A percentile compares a stretch with the other conserved stretches of the same genome.
Conservation (phyloP, 2,797 vertebrate genomes). For the Sciaenops ocellatus region DNA sequence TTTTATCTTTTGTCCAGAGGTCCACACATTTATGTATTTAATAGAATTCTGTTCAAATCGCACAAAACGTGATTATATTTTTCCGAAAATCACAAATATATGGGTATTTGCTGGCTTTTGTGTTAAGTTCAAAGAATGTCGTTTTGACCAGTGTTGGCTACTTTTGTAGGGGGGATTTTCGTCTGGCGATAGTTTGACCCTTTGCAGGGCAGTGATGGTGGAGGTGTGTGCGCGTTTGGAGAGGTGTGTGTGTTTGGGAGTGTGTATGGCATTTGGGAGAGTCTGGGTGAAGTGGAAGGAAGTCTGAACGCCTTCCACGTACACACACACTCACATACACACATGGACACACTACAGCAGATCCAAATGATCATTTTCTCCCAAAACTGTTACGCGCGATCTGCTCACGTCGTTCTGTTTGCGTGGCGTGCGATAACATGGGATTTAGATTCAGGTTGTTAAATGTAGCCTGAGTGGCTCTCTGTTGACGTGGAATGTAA, state of each 20-base stretch:
- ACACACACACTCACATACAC: slow-evolving; percentile 13
- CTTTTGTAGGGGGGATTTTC: slow-evolving; percentile 57
- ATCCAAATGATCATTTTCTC: slow-evolving; percentile 55
- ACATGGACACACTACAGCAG: slow-evolving; percentile 26
- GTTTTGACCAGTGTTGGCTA: slow-evolving; percentile 47
- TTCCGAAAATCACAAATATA: slow-evolving; percentile 16
- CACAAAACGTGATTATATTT: slow-evolving; percentile 13
- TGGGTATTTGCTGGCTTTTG: slow-evolving; percentile 43
- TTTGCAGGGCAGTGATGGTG: slow-evolving; percentile 50
- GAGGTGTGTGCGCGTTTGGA: slow-evolving; percentile 15
- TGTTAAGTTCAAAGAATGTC: slow-evolving; percentile 37
- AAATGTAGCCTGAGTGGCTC: slow-evolving; percentile 74
- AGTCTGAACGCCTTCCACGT: slow-evolving; percentile 56
- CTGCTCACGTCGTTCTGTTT: slow-evolving; percentile 56
- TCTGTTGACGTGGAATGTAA: slow-evolving; percentile 78
- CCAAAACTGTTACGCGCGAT: slow-evolving; percentile 61
- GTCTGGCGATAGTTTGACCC: slow-evolving; percentile 67
- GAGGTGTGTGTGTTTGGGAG: slow-evolving; percentile 1
- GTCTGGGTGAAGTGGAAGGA: slow-evolving; percentile 61
- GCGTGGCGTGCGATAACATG: slow-evolving; percentile 62
- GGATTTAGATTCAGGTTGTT: slow-evolving; percentile 68
- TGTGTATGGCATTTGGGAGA: slow-evolving; percentile 38
- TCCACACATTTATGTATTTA: slow-evolving; percentile 26
- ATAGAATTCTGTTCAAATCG: slow-evolving; percentile 15
- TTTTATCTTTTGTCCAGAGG: slow-evolving; percentile 40